Base-by-base conservation (phyloP, 2,797 vertebrate species). In the Spinibarbus caldwelli region DNA sequence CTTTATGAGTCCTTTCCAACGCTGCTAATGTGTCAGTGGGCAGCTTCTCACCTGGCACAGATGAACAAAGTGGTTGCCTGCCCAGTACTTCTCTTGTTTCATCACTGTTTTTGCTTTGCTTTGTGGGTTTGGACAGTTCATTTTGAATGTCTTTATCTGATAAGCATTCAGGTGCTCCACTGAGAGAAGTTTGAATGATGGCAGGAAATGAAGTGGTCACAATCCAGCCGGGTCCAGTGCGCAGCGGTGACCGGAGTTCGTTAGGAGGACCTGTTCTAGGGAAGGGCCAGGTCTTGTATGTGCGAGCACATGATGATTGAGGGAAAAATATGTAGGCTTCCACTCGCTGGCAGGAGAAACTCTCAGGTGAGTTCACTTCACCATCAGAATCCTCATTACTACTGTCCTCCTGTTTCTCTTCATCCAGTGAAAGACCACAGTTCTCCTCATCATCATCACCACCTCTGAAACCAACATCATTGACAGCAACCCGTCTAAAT, bases 261-360 rank as follows among this genome's bases (percentile, higher is more conserved):
- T n/a, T 10, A 4, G 77, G 80, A 12, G 14, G 49, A 1, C 12
- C 21, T 1, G 29, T 78, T 72, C 91, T 87, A 11, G 82, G 77
- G 38, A 95, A 94, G 12, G 95, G 95, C 95, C 95, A 96, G 1
- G 88, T 1, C 72, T 91, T 90, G 85, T 86, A 90, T 5, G 95
- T 92, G 75, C 95, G 95, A 14, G 95, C 94, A 81, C 95, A 96
- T 8, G 94, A 94, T 45, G 47, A 77, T 5, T 0, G 0, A 0
- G 9, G 59, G 78, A 85, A 80, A 49, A 52, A 80, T 1, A 67
- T 15, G 77, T 93, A 94, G 26, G 68, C 72, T 67, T 86, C 92
- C 3, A 91, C 93, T 91, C 95, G 94, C 83, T 94, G 95, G 88
- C 95, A 96, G 38, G 93, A 94, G 76, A 89, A 92, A 0, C 86